A percentile compares a stretch with the other conserved stretches of the same genome.
Evolutionary conservation across 2,113 vertebrate genomes (phyloP).

Genomic region (Oxyura jamaicensis): DNA sequence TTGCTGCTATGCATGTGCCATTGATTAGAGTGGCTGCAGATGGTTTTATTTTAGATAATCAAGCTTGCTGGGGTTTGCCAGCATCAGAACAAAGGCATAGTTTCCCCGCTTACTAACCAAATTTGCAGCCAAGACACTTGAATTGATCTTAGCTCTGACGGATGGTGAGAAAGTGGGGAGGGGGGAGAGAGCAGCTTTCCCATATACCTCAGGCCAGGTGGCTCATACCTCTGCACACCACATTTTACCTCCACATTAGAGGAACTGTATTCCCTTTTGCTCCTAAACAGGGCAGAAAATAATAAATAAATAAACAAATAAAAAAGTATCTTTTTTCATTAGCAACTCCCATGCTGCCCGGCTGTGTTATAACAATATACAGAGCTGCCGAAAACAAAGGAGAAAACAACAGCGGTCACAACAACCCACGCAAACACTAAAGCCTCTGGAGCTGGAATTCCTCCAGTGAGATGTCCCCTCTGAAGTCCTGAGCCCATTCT

Average conservation of each 20-base stretch:
- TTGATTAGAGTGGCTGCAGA: conserved; percentile 71
- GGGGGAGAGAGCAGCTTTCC: not conserved
- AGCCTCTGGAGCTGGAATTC: not conserved
- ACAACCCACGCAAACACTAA: not conserved
- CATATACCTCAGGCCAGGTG: conserved; percentile 18
- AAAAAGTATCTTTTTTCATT: not conserved
- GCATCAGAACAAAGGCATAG: conserved; percentile 67
- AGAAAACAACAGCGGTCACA: not conserved
- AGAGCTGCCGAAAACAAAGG: conserved; percentile 19
- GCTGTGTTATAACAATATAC: not conserved
- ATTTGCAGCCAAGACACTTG: conserved; percentile 51
- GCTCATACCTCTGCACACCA: not conserved
- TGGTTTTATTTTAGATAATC: conserved; percentile 72
- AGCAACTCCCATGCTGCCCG: not conserved
- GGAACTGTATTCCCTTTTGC: not conserved
- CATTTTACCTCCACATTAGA: not conserved
- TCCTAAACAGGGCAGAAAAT: not conserved
- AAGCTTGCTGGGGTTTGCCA: conserved; percentile 46
- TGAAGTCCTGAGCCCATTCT: not conserved
- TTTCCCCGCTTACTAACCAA: conserved; percentile 52
- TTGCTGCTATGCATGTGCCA: conserved; percentile 64
- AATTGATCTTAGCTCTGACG: conserved; percentile 22
- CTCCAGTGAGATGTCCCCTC: not conserved
- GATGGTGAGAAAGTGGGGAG: conserved; percentile 24
- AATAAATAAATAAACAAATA: not conserved